Conservation (phyloP, 2,888 invertebrate genomes). For the Sinopyrophorus schimmeli region DNA sequence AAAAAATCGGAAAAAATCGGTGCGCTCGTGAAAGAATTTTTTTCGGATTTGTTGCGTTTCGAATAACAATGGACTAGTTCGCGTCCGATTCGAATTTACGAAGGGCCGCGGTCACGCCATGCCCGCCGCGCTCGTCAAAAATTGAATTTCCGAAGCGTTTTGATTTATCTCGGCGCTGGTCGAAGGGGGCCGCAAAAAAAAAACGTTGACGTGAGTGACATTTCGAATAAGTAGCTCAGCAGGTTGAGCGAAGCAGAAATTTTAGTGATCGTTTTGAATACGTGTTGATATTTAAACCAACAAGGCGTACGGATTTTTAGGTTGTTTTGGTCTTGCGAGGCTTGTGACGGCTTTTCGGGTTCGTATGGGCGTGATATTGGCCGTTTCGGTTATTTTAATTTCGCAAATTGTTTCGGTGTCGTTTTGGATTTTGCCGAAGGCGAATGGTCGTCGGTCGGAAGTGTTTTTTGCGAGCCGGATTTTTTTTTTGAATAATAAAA, state of each 20-base stretch:
- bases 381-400: slow-evolving; percentile 20
- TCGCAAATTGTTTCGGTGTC: slow-evolving; percentile 17
- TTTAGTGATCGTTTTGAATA: slow-evolving; percentile 35
- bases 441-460: no score
- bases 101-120: no score
- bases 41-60: no score
- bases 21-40: no score
- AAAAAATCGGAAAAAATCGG: no score
- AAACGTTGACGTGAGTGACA: slow-evolving; percentile 36
- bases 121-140: no score
- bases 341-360: slow-evolving; percentile 17
- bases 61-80: no score
- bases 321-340: slow-evolving; percentile 15
- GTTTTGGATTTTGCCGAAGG: no score
- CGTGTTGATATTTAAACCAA: slow-evolving; percentile 37
- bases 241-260: slow-evolving; percentile 30
- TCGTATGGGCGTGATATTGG: slow-evolving; percentile 25
- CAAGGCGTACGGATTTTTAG: slow-evolving; percentile 31
- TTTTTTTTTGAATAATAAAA: no score
- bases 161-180: slow-evolving; percentile 22
- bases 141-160: slow-evolving; percentile 21
- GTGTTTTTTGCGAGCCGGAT: no score
- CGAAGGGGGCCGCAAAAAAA: slow-evolving; percentile 22
- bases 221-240: slow-evolving; percentile 38
- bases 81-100: no score